phyloP scores from a whole-genome alignment of 1,140 invertebrate genomes.

The Bradysia coprophila region DNA sequence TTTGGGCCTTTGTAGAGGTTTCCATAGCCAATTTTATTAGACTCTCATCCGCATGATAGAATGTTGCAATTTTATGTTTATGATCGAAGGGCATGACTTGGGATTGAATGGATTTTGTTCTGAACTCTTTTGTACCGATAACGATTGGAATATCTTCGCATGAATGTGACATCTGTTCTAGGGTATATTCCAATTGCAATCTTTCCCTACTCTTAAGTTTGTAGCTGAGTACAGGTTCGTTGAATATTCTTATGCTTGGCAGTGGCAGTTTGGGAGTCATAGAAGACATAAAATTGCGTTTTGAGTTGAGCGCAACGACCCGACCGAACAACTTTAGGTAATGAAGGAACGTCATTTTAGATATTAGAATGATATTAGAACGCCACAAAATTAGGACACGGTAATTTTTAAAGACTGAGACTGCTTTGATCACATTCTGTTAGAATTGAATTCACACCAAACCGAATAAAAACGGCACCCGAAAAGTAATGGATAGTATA shows the following conservation, averaged over 20 bases:
- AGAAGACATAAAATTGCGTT: too few relatives aligned
- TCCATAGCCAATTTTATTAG: constrained; percentile 74
- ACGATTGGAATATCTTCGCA: constrained; percentile 80
- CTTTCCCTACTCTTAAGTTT: constrained; percentile 69
- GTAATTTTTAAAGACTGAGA: too few relatives aligned
- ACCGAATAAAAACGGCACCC: too few relatives aligned
- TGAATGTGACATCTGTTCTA: constrained; percentile 42
- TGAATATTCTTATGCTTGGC: constrained; percentile 49
- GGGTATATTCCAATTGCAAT: constrained; percentile 45
- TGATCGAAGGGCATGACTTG: constrained; percentile 77
- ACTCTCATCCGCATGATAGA: constrained; percentile 73
- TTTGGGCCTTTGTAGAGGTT: constrained; percentile 51
- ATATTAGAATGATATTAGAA: too few relatives aligned
- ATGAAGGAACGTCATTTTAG: too few relatives aligned
- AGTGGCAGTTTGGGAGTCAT: too few relatives aligned
- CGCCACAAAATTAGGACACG: too few relatives aligned
- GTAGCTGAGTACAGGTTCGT: constrained; percentile 69
- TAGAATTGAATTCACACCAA: too few relatives aligned
- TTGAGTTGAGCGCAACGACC: too few relatives aligned
- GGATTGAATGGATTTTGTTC: constrained; percentile 51
- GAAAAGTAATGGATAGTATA: too few relatives aligned
- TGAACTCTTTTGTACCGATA: constrained; percentile 74
- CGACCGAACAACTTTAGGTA: too few relatives aligned
- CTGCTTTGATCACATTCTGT: too few relatives aligned
- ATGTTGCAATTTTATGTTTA: constrained; percentile 70